phyloP scores from a whole-genome alignment of 1,140 invertebrate species.

The Drosophila hydei region DNA sequence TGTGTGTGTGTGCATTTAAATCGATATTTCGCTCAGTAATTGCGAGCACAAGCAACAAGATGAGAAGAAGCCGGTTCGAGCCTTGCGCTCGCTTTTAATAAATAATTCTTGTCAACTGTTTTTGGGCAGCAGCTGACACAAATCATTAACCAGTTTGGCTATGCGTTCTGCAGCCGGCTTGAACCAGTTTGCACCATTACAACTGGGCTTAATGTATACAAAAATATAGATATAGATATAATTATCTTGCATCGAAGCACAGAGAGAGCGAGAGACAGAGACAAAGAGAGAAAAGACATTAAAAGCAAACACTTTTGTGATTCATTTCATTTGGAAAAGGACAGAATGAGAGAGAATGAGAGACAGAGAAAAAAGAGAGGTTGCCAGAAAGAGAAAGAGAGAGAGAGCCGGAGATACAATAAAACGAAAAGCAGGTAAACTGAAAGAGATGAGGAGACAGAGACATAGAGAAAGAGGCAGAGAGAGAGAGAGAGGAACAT shows the following conservation, averaged over 20 bases:
- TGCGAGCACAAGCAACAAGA: background rate
- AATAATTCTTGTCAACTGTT: conserved; percentile 23
- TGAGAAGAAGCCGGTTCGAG: conserved; percentile 8
- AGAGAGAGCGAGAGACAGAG: too few relatives aligned
- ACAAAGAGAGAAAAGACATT: too few relatives aligned
- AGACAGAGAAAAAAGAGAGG: too few relatives aligned
- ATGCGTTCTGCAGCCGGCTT: background rate
- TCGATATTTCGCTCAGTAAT: conserved; percentile 5
- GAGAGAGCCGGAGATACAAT: too few relatives aligned
- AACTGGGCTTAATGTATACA: background rate
- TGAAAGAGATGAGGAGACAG: too few relatives aligned
- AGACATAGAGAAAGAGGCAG: too few relatives aligned
- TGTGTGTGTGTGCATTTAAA: background rate
- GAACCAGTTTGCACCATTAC: conserved; percentile 25
- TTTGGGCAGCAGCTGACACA: conserved; percentile 14
- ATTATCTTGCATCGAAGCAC: background rate
- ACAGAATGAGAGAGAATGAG: too few relatives aligned
- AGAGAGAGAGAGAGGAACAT: too few relatives aligned
- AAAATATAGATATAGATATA: background rate
- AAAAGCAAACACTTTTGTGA: too few relatives aligned
- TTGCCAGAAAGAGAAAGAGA: too few relatives aligned
- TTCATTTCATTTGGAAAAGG: too few relatives aligned
- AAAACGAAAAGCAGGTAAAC: too few relatives aligned
- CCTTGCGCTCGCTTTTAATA: conserved; percentile 9
- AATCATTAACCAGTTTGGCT: conserved; percentile 28